Evolutionary conservation across 1,140 invertebrate genomes (phyloP).

Genomic region (Scaptomyza pallida): DNA sequence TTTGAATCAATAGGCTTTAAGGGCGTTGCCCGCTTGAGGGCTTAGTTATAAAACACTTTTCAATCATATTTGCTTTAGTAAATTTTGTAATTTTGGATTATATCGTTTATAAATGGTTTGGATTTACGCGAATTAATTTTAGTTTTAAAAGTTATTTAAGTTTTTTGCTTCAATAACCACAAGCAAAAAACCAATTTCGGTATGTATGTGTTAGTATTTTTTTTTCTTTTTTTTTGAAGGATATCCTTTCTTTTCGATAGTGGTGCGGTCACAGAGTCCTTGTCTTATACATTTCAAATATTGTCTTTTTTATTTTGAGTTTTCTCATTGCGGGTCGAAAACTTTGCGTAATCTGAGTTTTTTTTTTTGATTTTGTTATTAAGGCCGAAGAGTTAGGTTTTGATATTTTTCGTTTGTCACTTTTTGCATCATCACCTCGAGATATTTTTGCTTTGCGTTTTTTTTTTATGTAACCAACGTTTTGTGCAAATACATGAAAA

Average conservation of each 20-base stretch:
- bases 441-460: conserved; percentile 20
- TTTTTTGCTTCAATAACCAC: conserved; percentile 1
- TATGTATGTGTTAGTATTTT: conserved; percentile 65
- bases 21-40: neutral
- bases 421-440: conserved; percentile 48
- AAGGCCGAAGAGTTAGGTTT: neutral
- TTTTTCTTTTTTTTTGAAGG: conserved; percentile 65
- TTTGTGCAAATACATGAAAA: conserved; percentile 56
- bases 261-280: conserved; percentile 59
- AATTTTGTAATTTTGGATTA: neutral
- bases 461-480: conserved; percentile 77
- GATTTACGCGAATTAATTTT: conserved; percentile 5
- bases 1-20: neutral
- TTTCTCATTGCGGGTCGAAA: conserved; percentile 12
- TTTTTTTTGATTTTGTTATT: conserved; percentile 1
- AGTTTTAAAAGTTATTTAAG: conserved; percentile 7
- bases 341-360: conserved; percentile 19
- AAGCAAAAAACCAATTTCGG: conserved; percentile 58
- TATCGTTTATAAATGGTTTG: conserved; percentile 5
- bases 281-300: conserved; percentile 27
- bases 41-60: neutral
- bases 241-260: conserved; percentile 46
- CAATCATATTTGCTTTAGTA: neutral
- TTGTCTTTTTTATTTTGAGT: conserved; percentile 30
- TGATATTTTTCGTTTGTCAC: conserved; percentile 24